Evolutionary conservation across 2,113 vertebrate genomes (phyloP).

Genomic region (Oreocharis arfaki): DNA sequence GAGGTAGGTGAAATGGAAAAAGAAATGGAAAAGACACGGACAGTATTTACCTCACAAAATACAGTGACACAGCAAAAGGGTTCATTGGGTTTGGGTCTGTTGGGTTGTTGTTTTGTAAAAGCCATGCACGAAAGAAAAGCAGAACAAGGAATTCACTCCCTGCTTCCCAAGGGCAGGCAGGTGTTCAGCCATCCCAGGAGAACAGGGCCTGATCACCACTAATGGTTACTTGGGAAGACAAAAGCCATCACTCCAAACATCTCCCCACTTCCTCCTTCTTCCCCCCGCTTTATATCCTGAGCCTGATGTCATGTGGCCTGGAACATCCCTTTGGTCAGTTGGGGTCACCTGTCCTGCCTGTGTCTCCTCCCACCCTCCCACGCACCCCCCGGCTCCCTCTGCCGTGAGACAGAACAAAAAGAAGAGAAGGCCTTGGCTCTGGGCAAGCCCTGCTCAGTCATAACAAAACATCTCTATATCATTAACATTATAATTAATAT

Average conservation of each 20-base stretch:
- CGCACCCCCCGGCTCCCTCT: not conserved
- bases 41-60: not conserved
- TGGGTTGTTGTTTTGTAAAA: not conserved
- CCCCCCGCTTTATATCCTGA: not conserved
- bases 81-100: not conserved
- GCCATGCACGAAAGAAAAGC: not conserved
- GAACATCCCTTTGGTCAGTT: not conserved
- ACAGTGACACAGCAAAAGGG: not conserved
- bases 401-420: no score
- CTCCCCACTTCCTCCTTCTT: not conserved
- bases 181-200: not conserved
- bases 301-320: not conserved
- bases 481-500: no score
- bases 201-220: not conserved
- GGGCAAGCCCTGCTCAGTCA: not conserved
- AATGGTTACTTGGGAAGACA: not conserved
- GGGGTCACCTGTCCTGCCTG: not conserved
- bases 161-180: not conserved
- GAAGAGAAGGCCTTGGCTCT: not conserved
- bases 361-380: not conserved
- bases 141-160: not conserved
- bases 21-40: fast-evolving
- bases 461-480: not conserved
- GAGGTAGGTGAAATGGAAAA: not conserved
- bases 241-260: not conserved